These are phyloP conservation scores for Hecatera dysodea DNA, from an alignment of 2,888 invertebrate genomes.

Conservation along the genomic window DNA sequence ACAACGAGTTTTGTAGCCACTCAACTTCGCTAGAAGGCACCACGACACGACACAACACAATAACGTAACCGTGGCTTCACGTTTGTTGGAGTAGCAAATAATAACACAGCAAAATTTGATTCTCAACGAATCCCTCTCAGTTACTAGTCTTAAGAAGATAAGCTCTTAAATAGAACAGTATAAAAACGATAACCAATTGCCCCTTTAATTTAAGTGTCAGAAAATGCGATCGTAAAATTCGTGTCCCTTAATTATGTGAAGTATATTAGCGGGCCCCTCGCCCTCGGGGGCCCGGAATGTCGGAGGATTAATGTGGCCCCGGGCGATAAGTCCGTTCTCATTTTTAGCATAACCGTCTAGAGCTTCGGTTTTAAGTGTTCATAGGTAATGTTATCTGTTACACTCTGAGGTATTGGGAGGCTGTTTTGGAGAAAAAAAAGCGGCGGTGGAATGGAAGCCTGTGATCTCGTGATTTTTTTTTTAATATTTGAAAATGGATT, in stretches of 20 bases:
- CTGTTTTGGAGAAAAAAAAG: not conserved
- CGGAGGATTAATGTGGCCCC: slow-evolving; percentile 69
- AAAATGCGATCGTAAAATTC: slow-evolving; percentile 58
- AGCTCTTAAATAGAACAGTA: slow-evolving; percentile 15
- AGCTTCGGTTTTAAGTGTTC: slow-evolving; percentile 48
- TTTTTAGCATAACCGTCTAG: slow-evolving; percentile 62
- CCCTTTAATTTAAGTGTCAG: slow-evolving; percentile 50
- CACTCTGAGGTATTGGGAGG: slow-evolving; percentile 24
- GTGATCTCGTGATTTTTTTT: not conserved
- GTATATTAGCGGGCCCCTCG: slow-evolving; percentile 57
- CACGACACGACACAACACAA: too few species aligned
- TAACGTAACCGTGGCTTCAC: too few species aligned
- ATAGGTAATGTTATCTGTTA: slow-evolving; percentile 58
- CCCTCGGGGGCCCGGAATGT: slow-evolving; percentile 62
- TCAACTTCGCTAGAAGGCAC: too few species aligned
- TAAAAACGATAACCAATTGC: slow-evolving; percentile 35
- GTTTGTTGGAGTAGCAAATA: too few species aligned
- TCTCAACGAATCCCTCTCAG: not conserved
- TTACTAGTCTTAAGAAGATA: not conserved
- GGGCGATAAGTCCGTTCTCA: slow-evolving; percentile 59
- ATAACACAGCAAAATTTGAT: too few species aligned
- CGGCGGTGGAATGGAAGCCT: not conserved
- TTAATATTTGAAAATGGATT: not conserved
- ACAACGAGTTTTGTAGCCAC: too few species aligned
- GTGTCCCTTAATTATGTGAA: slow-evolving; percentile 61